Base-by-base conservation (phyloP, 2,888 invertebrate genomes). In the Meiosimyza decipiens region DNA sequence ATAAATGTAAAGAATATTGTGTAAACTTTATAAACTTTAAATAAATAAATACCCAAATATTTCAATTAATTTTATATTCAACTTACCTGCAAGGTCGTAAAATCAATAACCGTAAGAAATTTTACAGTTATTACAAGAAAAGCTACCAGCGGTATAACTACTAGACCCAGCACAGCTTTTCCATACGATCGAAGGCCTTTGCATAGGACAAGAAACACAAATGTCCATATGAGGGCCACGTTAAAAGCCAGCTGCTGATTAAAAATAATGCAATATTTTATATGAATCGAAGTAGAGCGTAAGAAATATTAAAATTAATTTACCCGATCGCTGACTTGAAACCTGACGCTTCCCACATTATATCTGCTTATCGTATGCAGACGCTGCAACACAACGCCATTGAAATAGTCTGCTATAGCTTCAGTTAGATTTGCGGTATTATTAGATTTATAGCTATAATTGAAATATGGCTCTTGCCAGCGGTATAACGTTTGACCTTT, bases 201-300 rank as follows among this genome's bases (percentile, higher is more conserved):
- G 85, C 95, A 95, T 28, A 96, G 89, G 60, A 94, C 92, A 28
- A 96, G 91, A 83, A 96, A 96, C 7, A 96, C 93, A 65, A 95
- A 92, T 90, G 95, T 92, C 96, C 96, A 97, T 28, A 96, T 92
- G 6, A 96, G 93, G 0, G 95, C 95, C 84, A 96, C 88, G 86
- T 96, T 95, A 87, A 96, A 95, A 3, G 95, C 95, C 76, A 95
- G 91, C 89, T 96, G 95, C 87, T 96, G 54, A 16, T 68, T 28
- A 73, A 74, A 76, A 70, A 55, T 5, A 50, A 15, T 7, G 12
- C n/a, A 13, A 33, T 33, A 16, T 69, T 33, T 49, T 47, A 65
- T 49, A 50, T 55, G 47, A 47, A 40, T 22, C 12, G 22, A 49
- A 40, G 40, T 28, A 50, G 16, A n/a, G n/a, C 22, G 40, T 52